Percentiles rank a stretch among this genome's conserved stretches.
Evolutionary conservation across 2,113 vertebrate genomes (phyloP).

Genomic region (Tachysurus fulvidraco): DNA sequence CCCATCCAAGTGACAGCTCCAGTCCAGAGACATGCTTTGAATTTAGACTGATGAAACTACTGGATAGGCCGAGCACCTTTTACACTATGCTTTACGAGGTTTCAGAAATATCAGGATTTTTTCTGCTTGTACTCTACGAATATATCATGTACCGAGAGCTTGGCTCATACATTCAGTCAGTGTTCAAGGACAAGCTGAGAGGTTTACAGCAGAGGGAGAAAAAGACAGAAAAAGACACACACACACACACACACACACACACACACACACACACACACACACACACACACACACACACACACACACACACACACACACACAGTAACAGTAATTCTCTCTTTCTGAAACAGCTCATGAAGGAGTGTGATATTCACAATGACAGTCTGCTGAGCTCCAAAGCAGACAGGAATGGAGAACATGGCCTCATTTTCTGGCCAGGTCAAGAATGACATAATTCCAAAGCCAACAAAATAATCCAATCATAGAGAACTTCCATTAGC

Average conservation of each 20-base stretch:
- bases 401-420: conserved; percentile 39
- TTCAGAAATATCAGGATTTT: conserved; percentile 27
- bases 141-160: conserved; percentile 30
- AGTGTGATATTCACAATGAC: conserved; percentile 40
- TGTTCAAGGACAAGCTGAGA: conserved; percentile 39
- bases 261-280: conserved; percentile 9
- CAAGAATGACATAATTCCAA: conserved; percentile 31
- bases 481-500: conserved; percentile 24
- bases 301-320: conserved; percentile 14
- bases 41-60: conserved; percentile 56
- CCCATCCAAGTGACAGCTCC: conserved; percentile 57
- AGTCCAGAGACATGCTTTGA: conserved; percentile 69
- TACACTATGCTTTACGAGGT: conserved; percentile 32
- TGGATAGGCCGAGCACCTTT: not conserved
- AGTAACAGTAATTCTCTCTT: conserved; percentile 21
- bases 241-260: conserved; percentile 13
- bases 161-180: conserved; percentile 8
- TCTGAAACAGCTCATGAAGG: conserved; percentile 16
- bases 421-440: conserved; percentile 42
- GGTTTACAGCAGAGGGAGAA: conserved; percentile 11
- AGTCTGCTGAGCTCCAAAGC: conserved; percentile 26
- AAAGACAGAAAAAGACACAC: not conserved
- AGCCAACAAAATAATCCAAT: conserved; percentile 37
- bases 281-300: conserved; percentile 2
- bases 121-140: conserved; percentile 23